Evolutionary conservation across 2,888 invertebrate genomes (phyloP).

Genomic region (Mactromeris polynyma): DNA sequence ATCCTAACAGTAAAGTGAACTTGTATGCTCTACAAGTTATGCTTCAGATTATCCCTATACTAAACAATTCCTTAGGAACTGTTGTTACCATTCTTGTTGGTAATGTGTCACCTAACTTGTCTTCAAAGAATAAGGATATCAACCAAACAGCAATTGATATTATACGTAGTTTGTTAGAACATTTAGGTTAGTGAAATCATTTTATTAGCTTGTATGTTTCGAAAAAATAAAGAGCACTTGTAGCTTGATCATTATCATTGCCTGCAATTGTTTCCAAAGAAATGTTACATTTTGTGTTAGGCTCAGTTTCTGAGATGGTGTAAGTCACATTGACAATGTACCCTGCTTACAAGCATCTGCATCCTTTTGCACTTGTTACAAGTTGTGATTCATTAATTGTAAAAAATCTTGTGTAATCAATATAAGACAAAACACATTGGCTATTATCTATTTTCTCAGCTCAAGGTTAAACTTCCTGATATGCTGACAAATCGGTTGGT

Average conservation of each 20-base stretch:
- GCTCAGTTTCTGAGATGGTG: too few species aligned
- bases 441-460: not conserved
- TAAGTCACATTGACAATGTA: too few species aligned
- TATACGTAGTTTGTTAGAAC: slow-evolving; percentile 82
- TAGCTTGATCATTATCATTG: too few species aligned
- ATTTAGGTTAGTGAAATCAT: slow-evolving; percentile 80
- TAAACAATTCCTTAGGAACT: slow-evolving; percentile 78
- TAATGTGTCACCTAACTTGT: slow-evolving; percentile 85
- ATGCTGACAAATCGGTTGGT: not conserved
- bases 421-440: not conserved
- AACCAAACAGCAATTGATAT: slow-evolving; percentile 82
- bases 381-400: too few species aligned
- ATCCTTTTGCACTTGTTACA: too few species aligned
- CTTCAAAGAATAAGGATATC: slow-evolving; percentile 86
- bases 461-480: not conserved
- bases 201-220: not conserved
- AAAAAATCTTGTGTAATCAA: not conserved
- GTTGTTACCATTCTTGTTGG: slow-evolving; percentile 84
- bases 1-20: slow-evolving; percentile 87
- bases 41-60: slow-evolving; percentile 79
- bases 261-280: too few species aligned
- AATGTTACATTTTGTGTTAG: too few species aligned
- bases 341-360: too few species aligned
- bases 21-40: slow-evolving; percentile 85
- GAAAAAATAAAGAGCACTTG: too few species aligned